Base-by-base conservation (phyloP, 2,797 vertebrate species). In the Chrosomus eos region DNA sequence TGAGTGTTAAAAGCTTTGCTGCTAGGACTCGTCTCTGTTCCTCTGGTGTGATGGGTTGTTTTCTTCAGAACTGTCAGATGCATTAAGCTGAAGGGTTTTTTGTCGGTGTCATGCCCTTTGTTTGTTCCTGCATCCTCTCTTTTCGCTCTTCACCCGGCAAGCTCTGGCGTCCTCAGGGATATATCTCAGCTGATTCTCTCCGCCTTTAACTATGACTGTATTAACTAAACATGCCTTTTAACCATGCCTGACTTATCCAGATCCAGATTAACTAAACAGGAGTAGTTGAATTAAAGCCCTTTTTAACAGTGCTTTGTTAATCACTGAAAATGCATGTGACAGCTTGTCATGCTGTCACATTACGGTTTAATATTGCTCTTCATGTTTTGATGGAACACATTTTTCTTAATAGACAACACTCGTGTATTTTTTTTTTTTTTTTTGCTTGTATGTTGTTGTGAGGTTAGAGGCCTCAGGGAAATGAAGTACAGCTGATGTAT, bases 1-100 rank as follows among this genome's bases (percentile, higher is more conserved):
- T 48, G 70, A 74, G 58, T 48, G 81, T 74, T 82, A 82, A 74
- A 82, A 48, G 80, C 80, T 33, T 81, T 72, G 38, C 68, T 81
- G 51, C 55, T 62, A 23, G 28, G 53, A 72, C 51, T 31, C 68
- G 43, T 81, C 38, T 33, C 19, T 72, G 68, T 72, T 82, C 58
- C 58, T 75, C 21, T 28, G 43, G 70, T 66, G 71, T 64, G 81
- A 74, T 38, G 81, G 38, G 71, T 72, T 73, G 80, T 60, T 66
- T 74, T 75, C 43, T 60, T 66, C 40, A 62, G 62, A 70, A 64
- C 82, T 76, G 73, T 84, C 74, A 60, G n/a, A 77, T 77, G n/a
- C 82, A 77, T 70, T 77, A 33, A 77, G 62, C 74, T 38, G 58
- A 83, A 31, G 45, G 43, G 3, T 8, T 45, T 66, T 80, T 40